Evolutionary conservation across 2,888 invertebrate genomes (phyloP).

Genomic region (Ectemnius cavifrons): DNA sequence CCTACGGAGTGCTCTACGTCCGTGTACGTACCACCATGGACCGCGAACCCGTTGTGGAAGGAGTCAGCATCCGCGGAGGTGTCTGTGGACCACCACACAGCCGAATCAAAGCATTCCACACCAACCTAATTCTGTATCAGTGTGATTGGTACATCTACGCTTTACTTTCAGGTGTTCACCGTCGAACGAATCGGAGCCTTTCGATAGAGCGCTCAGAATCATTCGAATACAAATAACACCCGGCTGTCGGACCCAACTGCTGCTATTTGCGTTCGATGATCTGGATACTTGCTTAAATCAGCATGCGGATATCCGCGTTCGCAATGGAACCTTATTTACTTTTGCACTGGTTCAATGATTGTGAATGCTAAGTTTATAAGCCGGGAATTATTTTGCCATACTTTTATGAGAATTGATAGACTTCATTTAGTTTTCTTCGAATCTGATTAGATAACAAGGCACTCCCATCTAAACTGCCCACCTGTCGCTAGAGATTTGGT

Average conservation of each 20-base stretch:
- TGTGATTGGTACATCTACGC: constrained; percentile 1
- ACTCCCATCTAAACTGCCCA: constrained; percentile 25
- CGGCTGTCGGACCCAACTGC: constrained; percentile 10
- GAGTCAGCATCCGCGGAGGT: constrained; percentile 10
- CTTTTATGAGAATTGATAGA: background rate
- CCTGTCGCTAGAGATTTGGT: constrained; percentile 40
- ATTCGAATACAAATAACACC: too few species aligned
- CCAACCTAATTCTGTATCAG: background rate
- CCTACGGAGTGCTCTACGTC: constrained; percentile 16
- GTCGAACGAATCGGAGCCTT: constrained; percentile 1
- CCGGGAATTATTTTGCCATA: too few species aligned
- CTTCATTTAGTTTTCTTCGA: constrained; percentile 6
- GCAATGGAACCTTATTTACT: constrained; percentile 9
- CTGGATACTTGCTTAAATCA: constrained; percentile 39
- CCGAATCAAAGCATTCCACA: constrained; percentile 15
- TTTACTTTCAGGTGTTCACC: constrained; percentile 15
- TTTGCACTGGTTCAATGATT: constrained; percentile 22
- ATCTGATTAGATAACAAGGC: constrained; percentile 26
- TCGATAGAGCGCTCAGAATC: constrained; percentile 8
- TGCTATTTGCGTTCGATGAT: constrained; percentile 24
- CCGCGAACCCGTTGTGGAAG: constrained; percentile 10
- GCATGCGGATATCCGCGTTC: constrained; percentile 49
- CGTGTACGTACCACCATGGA: constrained; percentile 14
- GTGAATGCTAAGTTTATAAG: constrained; percentile 1
- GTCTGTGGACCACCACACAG: constrained; percentile 16